Evolutionary conservation across 2,797 vertebrate genomes (phyloP), one percentile per base, ranked within the genome.

Genomic region (Phoeniculus purpureus): DNA sequence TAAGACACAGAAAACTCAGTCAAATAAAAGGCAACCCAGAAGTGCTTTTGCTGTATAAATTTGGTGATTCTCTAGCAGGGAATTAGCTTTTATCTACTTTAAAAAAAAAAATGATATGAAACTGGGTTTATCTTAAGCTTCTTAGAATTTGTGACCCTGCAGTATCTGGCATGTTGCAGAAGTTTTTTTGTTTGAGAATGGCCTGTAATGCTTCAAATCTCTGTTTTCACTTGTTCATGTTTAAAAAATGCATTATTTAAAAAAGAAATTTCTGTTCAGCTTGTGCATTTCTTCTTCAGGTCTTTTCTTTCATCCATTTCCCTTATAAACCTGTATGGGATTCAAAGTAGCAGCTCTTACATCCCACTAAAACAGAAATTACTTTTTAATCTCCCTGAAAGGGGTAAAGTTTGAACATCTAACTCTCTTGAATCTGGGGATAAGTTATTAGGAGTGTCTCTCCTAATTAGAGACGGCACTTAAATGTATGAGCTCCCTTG

Each of bases 91-190:
- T 76, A 88, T 86, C 71, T 86, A 4, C 67, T 85, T 68, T 22
- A 13, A 1, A 52, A 67, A 84, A 54, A 59, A 67, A 84, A 54
- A 59, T 79, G 61, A 79, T 81, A 71, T 37, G 92, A 68, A 94
- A 85, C 75, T 79, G 43, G 22, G 40, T 90, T 93, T 91, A 73
- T 85, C 74, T 92, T 90, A 94, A 95, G 51, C 72, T 54, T 43
- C 68, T 80, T 90, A 77, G 83, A 66, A 81, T 64, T 58, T 77
- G 72, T 82, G 81, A 84, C 65, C 34, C 43, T 76, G 72, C 45
- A 40, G 40, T 56, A 62, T 73, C 75, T 85, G 71, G 66, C 12
- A 29, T 51, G 77, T 37, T 82, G 66, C 76, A 81, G 78, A 84
- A 48, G 80, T 58, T 88, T 93, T 29, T 70, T 61, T 81, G 23